These are phyloP conservation scores for Leucopsar rothschildi DNA, from an alignment of 2,113 vertebrate genomes.

Conservation along the genomic window DNA sequence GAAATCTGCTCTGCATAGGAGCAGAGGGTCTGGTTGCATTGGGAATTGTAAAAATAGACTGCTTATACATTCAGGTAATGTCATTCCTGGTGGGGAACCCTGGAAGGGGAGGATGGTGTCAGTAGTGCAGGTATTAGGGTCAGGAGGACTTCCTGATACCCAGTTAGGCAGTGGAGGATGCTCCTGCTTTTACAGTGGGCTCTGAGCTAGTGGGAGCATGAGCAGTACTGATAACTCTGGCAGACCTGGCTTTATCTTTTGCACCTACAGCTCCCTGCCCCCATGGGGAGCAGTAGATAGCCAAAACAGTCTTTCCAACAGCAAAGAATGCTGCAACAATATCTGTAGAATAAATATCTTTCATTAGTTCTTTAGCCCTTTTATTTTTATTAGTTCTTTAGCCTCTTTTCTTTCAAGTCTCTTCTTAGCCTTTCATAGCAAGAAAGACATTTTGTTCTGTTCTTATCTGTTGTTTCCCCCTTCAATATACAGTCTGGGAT, in stretches of 20 bases:
- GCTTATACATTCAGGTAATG: neutral
- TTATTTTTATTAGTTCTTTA: neutral
- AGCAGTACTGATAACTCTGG: neutral
- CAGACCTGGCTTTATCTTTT: neutral
- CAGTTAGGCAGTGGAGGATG: rapidly evolving
- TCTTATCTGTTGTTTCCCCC: neutral
- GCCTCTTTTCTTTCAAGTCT: neutral
- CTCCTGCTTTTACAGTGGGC: neutral
- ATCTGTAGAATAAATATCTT: neutral
- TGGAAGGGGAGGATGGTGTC: neutral
- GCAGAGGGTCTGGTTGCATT: neutral
- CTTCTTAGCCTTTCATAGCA: neutral
- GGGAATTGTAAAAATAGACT: neutral
- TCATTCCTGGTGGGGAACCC: neutral
- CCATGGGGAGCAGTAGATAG: neutral
- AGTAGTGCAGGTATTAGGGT: neutral
- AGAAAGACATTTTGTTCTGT: constrained; percentile 16
- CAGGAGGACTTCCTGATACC: neutral
- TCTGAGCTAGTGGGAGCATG: neutral
- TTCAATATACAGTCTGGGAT: neutral
- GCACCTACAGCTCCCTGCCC: neutral
- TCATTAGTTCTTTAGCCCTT: neutral
- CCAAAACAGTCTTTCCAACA: neutral
- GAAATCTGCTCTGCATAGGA: neutral
- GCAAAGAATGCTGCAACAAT: neutral